Evolutionary conservation across 1,140 invertebrate genomes (phyloP).

Genomic region (Drosophila paulistorum): DNA sequence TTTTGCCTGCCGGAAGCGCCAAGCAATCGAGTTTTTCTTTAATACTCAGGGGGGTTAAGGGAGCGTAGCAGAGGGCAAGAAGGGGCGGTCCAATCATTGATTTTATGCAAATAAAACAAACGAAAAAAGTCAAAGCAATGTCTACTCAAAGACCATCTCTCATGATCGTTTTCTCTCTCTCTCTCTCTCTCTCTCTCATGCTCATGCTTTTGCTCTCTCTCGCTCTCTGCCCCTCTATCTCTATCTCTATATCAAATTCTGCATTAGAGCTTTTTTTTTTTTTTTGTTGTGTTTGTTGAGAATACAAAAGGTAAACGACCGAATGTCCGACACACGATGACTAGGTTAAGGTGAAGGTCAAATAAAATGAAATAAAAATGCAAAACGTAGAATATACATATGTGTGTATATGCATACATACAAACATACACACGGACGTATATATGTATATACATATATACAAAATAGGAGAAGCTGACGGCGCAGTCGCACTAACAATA

Average conservation of each 20-base stretch:
- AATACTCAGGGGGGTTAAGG: no score
- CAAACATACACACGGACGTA: no score
- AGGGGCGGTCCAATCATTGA: no score
- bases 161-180: not conserved
- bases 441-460: no score
- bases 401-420: no score
- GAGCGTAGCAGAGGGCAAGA: no score
- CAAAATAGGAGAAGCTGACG: conserved; percentile 40
- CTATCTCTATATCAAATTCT: conserved; percentile 1
- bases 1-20: no score
- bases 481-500: conserved; percentile 75
- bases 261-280: conserved; percentile 13
- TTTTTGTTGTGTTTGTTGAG: conserved; percentile 27
- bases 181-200: not conserved
- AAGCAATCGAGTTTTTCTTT: no score
- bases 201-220: no score
- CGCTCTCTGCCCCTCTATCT: not conserved
- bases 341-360: conserved; percentile 83
- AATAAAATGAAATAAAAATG: conserved; percentile 66
- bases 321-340: conserved; percentile 82
- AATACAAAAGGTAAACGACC: conserved; percentile 74
- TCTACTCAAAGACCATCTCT: not conserved
- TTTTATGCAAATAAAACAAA: no score
- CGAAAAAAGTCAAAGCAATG: not conserved
- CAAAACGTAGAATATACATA: conserved; percentile 4